Evolutionary conservation across 2,888 invertebrate genomes (phyloP).

Genomic region (Oegoconia quadripuncta): DNA sequence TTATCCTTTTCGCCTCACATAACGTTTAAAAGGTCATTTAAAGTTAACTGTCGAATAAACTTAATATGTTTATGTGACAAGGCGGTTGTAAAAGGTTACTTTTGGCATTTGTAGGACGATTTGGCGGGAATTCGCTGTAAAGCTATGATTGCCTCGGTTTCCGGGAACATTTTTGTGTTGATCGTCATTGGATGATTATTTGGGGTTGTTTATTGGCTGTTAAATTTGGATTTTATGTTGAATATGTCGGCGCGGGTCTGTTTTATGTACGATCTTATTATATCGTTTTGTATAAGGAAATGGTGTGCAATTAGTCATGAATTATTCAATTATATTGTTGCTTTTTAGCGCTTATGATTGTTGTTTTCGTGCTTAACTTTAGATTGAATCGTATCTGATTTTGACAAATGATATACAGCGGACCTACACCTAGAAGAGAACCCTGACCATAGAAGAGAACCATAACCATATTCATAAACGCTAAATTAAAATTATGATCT

Average conservation of each 20-base stretch:
- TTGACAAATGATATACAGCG: too few species aligned
- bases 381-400: too few species aligned
- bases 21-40: slow-evolving; percentile 39
- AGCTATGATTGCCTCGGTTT: slow-evolving; percentile 39
- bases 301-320: too few species aligned
- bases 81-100: slow-evolving; percentile 45
- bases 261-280: too few species aligned
- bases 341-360: too few species aligned
- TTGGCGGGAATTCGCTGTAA: slow-evolving; percentile 43
- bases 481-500: too few species aligned
- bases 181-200: slow-evolving; percentile 15
- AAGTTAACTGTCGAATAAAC: slow-evolving; percentile 59
- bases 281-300: too few species aligned
- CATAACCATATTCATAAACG: too few species aligned
- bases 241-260: neutral
- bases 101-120: slow-evolving; percentile 47
- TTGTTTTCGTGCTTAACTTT: too few species aligned
- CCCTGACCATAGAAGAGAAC: too few species aligned
- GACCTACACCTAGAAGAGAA: too few species aligned
- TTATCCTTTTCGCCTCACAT: slow-evolving; percentile 31
- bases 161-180: slow-evolving; percentile 35
- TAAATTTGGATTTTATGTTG: slow-evolving; percentile 7
- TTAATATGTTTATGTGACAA: slow-evolving; percentile 64
- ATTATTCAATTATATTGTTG: too few species aligned
- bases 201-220: slow-evolving; percentile 17